Evolutionary conservation across 2,888 invertebrate species (phyloP), one percentile per base, ranked within the genome.

Genomic region (Fabriciana adippe): DNA sequence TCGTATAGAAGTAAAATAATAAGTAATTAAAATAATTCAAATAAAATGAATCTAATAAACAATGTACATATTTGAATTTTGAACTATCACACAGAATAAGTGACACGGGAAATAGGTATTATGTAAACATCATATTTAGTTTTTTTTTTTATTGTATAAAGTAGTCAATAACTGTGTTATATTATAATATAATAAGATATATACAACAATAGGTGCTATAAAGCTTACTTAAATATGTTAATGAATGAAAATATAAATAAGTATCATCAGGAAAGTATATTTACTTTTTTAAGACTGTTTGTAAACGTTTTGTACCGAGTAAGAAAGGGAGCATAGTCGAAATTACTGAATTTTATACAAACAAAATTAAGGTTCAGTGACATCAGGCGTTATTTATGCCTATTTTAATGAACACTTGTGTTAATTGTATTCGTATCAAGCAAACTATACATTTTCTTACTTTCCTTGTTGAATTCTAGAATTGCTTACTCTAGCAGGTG

Each of bases 161-260:
- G 50, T 62, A 70, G 31, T 61, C 35, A 53, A 15, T n/a, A 67
- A 8, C 48, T 64, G 21, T 59, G 48, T 59, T 68, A 47, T 51
- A 59, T 50, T 60, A 48, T 50, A 56, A 62, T 72, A 57, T 61
- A 66, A 26, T 66, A 64, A 67, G 61, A 59, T 55, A 65, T 56
- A 71, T 67, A 71, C 80, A 83, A 78, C 78, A 66, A 83, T 87
- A 89, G 90, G 90, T 90, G 90, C 90, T 90, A 88, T 79, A 84
- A 81, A 77, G 85, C 85, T 88, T 90, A 88, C 88, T 89, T 89
- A 89, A 86, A 81, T 82, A 74, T 74, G 74, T 69, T 74, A 73
- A 75, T 68, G 71, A 71, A 72, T 72, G 16, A 67, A 35, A 67
- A 73, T 73, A 72, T 63, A 45, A 50, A 48, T 79, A 78, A 85